A percentile compares a stretch with the other conserved stretches of the same genome.
Evolutionary conservation across 2,797 vertebrate genomes (phyloP).

Genomic region (Poliocrania exsul): DNA sequence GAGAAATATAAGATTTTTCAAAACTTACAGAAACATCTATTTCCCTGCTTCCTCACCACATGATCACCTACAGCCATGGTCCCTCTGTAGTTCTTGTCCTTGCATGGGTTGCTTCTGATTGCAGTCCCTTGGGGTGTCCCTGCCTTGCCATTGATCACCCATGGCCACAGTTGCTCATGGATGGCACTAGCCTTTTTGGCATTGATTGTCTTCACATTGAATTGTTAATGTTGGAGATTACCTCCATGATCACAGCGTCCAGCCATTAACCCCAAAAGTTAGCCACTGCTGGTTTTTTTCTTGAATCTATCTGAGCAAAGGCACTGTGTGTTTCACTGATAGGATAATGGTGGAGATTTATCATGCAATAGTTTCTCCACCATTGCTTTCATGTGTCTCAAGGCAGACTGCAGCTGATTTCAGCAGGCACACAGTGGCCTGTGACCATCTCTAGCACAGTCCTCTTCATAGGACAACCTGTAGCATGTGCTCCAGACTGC

Average conservation of each 20-base stretch:
- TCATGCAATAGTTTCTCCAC: accelerated
- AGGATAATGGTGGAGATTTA: not conserved
- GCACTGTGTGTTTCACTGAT: not conserved
- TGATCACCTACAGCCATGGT: not conserved
- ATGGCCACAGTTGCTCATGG: accelerated
- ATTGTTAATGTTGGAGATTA: not conserved
- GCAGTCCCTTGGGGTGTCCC: accelerated
- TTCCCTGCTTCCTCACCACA: not conserved
- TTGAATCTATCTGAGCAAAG: not conserved
- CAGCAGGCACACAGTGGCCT: no score
- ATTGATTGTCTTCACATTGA: not conserved
- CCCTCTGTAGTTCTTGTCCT: not conserved
- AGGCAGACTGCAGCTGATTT: not conserved
- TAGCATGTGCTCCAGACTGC: not conserved
- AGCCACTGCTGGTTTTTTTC: accelerated
- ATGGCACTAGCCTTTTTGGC: not conserved
- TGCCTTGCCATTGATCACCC: not conserved
- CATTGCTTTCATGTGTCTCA: not conserved
- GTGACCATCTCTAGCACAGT: not conserved
- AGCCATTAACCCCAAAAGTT: not conserved
- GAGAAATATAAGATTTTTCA: not conserved
- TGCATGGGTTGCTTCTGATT: accelerated
- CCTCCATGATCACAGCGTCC: not conserved
- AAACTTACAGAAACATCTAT: not conserved
- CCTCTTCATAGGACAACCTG: not conserved